Conservation (phyloP, 2,797 vertebrate species). For the Lerista edwardsae region DNA sequence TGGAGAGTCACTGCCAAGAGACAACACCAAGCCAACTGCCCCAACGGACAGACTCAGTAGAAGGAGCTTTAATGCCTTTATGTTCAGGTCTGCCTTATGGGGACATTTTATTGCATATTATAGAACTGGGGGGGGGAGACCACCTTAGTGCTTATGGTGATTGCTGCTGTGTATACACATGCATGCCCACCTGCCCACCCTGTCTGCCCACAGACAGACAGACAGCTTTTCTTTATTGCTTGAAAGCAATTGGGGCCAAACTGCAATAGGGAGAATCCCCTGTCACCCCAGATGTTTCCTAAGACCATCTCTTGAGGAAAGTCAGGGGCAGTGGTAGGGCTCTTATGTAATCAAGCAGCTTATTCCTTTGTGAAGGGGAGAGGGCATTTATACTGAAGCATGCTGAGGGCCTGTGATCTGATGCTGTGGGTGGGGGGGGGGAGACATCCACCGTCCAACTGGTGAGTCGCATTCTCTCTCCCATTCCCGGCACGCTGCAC, state of each 20-base stretch:
- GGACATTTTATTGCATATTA: background rate
- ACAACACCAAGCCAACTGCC: too few species aligned
- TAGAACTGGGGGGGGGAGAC: background rate
- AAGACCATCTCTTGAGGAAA: background rate
- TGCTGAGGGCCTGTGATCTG: slow-evolving; percentile 32
- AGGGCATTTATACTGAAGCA: background rate
- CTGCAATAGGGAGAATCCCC: background rate
- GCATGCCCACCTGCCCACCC: too few species aligned
- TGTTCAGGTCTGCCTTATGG: background rate
- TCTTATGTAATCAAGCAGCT: slow-evolving; percentile 31
- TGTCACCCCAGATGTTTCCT: rapidly evolving
- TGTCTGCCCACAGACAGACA: background rate
- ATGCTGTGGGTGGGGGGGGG: slow-evolving; percentile 67
- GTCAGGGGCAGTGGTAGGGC: background rate
- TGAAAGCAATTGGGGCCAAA: rapidly evolving
- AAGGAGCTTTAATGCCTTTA: background rate
- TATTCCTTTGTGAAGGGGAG: slow-evolving; percentile 14
- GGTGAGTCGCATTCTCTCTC: background rate
- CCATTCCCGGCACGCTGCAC: slow-evolving; percentile 64
- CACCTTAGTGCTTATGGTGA: too few species aligned
- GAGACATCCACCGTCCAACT: background rate
- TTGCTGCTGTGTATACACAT: background rate
- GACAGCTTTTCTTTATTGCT: background rate
- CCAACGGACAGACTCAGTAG: background rate
- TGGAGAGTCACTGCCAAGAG: too few species aligned